These are phyloP conservation scores for Scotopteryx bipunctaria DNA, from an alignment of 2,888 invertebrate genomes.

Conservation along the genomic window DNA sequence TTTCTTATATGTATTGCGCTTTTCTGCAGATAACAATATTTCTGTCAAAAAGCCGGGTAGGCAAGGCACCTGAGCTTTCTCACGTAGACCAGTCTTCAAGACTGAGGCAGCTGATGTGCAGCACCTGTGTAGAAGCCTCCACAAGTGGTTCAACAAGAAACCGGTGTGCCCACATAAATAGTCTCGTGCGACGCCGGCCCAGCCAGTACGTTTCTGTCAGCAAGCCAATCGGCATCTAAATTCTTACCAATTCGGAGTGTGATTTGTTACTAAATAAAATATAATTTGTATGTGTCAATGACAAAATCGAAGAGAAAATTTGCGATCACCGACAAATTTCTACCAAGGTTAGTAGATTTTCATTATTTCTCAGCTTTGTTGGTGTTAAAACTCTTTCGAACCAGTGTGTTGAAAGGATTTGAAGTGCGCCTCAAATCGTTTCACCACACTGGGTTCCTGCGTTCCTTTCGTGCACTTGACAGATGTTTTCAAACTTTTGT, in stretches of 20 bases:
- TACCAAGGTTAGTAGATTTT: conserved; percentile 81
- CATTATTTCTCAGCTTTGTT: too few species aligned
- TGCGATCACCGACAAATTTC: conserved; percentile 81
- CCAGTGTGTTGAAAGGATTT: too few species aligned
- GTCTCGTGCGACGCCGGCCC: conserved; percentile 34
- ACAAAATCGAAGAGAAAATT: conserved; percentile 81
- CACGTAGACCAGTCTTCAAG: conserved; percentile 11
- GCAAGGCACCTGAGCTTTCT: too few species aligned
- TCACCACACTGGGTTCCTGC: too few species aligned
- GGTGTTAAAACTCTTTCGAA: too few species aligned
- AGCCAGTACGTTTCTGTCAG: conserved; percentile 55
- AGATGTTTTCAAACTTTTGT: too few species aligned
- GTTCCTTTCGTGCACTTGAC: too few species aligned
- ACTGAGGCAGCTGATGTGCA: conserved; percentile 1
- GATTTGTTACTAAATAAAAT: conserved; percentile 56
- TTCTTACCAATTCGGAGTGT: conserved; percentile 55
- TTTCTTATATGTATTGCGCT: too few species aligned
- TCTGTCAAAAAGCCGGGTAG: too few species aligned
- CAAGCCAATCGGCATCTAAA: conserved; percentile 59
- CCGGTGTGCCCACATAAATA: conserved; percentile 61
- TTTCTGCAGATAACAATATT: too few species aligned
- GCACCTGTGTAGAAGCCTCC: conserved; percentile 4
- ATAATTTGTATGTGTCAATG: conserved; percentile 80
- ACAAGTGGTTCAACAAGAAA: conserved; percentile 39
- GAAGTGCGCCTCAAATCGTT: too few species aligned